phyloP scores from a whole-genome alignment of 1,140 invertebrate genomes.

The Scaptomyza graminum region DNA sequence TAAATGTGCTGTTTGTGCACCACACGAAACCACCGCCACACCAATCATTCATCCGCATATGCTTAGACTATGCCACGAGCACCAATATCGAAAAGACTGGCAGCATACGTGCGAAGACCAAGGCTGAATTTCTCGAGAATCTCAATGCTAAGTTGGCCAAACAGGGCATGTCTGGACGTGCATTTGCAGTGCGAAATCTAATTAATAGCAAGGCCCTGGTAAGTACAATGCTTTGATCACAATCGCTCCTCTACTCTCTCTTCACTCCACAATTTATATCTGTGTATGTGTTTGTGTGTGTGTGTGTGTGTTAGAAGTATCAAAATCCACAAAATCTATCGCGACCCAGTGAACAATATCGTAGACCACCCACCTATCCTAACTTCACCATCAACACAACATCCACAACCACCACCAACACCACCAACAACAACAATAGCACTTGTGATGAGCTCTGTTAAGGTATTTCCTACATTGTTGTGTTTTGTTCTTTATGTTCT shows the following conservation, averaged over 20 bases:
- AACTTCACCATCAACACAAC: constrained; percentile 15
- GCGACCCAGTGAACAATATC: constrained; percentile 80
- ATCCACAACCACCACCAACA: constrained; percentile 30
- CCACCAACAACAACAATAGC: constrained; percentile 29
- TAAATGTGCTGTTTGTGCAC: constrained; percentile 60
- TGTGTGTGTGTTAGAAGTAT: constrained; percentile 64
- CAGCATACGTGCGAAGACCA: constrained; percentile 84
- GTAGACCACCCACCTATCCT: constrained; percentile 74
- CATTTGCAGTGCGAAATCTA: constrained; percentile 86
- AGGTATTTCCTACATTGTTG: constrained; percentile 67
- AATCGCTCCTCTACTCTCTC: too few relatives aligned
- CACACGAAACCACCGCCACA: constrained; percentile 1
- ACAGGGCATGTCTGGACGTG: constrained; percentile 85
- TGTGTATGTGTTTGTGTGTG: constrained; percentile 2
- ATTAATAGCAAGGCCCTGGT: constrained; percentile 89
- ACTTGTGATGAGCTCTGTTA: constrained; percentile 75
- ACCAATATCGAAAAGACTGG: constrained; percentile 83
- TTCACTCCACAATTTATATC: neutral
- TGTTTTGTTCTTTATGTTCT: constrained; percentile 26
- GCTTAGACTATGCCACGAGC: constrained; percentile 77
- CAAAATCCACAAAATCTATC: constrained; percentile 78
- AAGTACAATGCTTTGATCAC: constrained; percentile 44
- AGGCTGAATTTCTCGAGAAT: constrained; percentile 88
- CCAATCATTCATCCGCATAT: constrained; percentile 27
- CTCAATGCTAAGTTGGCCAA: constrained; percentile 90